These are phyloP conservation scores for Plutomurus gul DNA, from an alignment of 1,140 invertebrate genomes.

Conservation along the genomic window DNA sequence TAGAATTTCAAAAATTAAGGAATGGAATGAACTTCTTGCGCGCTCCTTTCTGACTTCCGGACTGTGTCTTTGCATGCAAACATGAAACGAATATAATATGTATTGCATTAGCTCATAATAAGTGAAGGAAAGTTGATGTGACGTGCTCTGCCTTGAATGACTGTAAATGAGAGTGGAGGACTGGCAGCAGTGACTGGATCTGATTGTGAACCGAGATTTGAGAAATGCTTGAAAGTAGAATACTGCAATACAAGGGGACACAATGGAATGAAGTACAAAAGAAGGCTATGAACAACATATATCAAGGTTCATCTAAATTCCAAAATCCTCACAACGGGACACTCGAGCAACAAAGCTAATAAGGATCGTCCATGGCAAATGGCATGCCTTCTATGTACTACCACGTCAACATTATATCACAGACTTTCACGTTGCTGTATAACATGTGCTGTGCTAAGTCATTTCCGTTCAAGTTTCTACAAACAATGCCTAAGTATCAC, in stretches of 20 bases:
- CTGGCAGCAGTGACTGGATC: no score
- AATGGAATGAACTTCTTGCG: neutral
- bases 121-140: neutral
- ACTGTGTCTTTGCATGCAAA: neutral
- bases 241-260: neutral
- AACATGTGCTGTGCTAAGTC: no score
- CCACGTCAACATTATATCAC: no score
- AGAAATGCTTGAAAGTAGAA: no score
- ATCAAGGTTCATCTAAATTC: constrained; percentile 8
- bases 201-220: no score
- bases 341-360: neutral
- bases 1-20: constrained; percentile 1
- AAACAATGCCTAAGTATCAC: no score
- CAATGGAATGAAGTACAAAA: neutral
- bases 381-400: no score
- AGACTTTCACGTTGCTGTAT: no score
- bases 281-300: neutral
- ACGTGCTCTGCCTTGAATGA: neutral
- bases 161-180: no score
- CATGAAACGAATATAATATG: neutral
- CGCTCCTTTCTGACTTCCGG: neutral
- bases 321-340: neutral
- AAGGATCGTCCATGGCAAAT: constrained; percentile 14
- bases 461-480: no score
- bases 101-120: neutral